Evolutionary conservation across 1,140 invertebrate genomes (phyloP), one percentile per base, ranked within the genome.

Genomic region (Spodoptera litura): DNA sequence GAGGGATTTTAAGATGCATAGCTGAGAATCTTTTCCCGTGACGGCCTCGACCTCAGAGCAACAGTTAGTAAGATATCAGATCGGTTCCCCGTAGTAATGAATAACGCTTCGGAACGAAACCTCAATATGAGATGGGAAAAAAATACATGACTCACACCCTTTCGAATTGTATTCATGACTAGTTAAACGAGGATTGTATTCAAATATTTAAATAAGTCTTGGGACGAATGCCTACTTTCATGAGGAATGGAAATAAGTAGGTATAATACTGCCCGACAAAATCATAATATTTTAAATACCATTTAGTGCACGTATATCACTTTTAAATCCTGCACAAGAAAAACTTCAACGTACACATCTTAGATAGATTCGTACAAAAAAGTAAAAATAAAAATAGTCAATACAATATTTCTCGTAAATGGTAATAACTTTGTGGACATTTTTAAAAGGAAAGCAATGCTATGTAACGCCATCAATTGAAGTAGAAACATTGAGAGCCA

Each of bases 21-120:
- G 70, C 85, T 85, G 70, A 78, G 72, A 86, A 81, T 84, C 75
- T 83, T 85, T 91, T 91, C 89, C 89, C 89, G 88, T 91, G 89
- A 91, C 89, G 89, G 80, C 80, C 82, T 78, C 83, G 87, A 83
- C 87, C 84, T 84, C 64, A 74, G 51, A 53, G 52, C 58, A 64
- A 79, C 83, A 58, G 79, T 86, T 87, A 87, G 76, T 80, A 78
- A 81, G 79, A 84, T 79, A 86, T 85, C 78, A 83, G 77, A 87
- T 83, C 78, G 73, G 70, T 88, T 88, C 86, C 77, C 52, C 44
- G 86, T 87, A 88, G 58, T 71, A 82, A 78, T 87, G 85, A 85
- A 81, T 87, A 83, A 84, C 72, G 74, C 64, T 71, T 79, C 71
- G 62, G 70, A 81, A 76, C 49, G 55, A 80, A 58, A 64, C 44